phyloP scores from a whole-genome alignment of 2,797 vertebrate genomes.

The Trachops cirrhosus region DNA sequence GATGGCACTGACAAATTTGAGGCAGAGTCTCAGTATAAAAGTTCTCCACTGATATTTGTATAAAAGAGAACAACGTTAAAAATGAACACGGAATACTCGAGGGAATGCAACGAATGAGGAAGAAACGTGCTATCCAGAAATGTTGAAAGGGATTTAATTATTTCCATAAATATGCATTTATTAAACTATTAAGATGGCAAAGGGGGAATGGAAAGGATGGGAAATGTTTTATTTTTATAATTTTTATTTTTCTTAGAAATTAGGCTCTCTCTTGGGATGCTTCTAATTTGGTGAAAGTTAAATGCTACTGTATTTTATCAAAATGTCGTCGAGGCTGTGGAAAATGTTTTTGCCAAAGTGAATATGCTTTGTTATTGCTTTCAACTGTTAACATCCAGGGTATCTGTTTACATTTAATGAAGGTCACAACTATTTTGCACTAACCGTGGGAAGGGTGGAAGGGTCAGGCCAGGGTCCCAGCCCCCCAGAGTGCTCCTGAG shows the following conservation, averaged over 20 bases:
- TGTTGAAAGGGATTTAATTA: constrained; percentile 50
- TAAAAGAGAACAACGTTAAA: constrained; percentile 36
- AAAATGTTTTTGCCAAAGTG: constrained; percentile 23
- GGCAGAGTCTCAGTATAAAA: constrained; percentile 40
- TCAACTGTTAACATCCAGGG: background rate
- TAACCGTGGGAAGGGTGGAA: background rate
- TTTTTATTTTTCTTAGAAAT: constrained; percentile 41
- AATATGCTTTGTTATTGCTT: background rate
- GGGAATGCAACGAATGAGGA: background rate
- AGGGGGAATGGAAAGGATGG: constrained; percentile 3
- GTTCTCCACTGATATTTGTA: constrained; percentile 61
- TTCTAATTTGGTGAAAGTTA: constrained; percentile 17
- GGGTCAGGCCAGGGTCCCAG: no score
- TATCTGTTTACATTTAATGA: background rate
- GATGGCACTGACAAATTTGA: constrained; percentile 77
- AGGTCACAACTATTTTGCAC: background rate
- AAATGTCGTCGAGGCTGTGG: background rate
- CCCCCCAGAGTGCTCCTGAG: no score
- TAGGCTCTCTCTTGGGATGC: constrained; percentile 1
- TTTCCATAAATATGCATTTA: constrained; percentile 50
- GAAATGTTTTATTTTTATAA: background rate
- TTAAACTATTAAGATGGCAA: constrained; percentile 51
- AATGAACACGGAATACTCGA: constrained; percentile 35
- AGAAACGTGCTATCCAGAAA: background rate
- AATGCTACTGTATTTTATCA: background rate